These are phyloP conservation scores for Polietes domitor DNA, from an alignment of 2,888 invertebrate genomes.

Conservation along the genomic window DNA sequence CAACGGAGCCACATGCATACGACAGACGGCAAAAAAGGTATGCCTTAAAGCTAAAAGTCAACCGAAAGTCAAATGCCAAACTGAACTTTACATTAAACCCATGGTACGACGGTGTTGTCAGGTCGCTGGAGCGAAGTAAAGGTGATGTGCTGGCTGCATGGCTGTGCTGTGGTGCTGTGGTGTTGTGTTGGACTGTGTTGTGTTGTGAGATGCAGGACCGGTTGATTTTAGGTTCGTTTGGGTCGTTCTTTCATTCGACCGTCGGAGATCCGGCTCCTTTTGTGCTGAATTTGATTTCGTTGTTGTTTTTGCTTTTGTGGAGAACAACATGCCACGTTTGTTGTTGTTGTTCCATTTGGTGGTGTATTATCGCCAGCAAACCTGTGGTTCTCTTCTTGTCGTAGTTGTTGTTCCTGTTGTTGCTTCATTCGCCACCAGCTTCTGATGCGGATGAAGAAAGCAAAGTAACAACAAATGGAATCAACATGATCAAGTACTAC, in stretches of 20 bases:
- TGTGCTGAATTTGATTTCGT: conserved; percentile 38
- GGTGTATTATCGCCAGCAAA: conserved; percentile 76
- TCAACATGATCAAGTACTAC: conserved; percentile 44
- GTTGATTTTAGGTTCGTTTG: conserved; percentile 58
- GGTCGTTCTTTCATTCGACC: conserved; percentile 46
- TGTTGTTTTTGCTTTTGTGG: conserved; percentile 32
- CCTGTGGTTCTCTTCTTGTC: conserved; percentile 78
- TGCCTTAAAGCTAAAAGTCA: conserved; percentile 62
- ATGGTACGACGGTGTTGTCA: conserved; percentile 33
- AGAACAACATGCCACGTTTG: conserved; percentile 64
- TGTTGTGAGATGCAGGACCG: conserved; percentile 45
- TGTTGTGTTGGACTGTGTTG: too few relatives aligned
- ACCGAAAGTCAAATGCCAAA: conserved; percentile 68
- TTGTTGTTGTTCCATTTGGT: conserved; percentile 66
- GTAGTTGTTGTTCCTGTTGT: conserved; percentile 50
- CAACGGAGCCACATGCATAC: conserved; percentile 1
- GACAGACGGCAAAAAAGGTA: conserved; percentile 7
- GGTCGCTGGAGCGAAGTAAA: conserved; percentile 58
- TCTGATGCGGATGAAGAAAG: conserved; percentile 60
- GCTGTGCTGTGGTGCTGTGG: too few relatives aligned
- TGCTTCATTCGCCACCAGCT: conserved; percentile 55
- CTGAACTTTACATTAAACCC: conserved; percentile 55
- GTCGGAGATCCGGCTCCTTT: conserved; percentile 44
- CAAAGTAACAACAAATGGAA: conserved; percentile 50
- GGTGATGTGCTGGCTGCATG: conserved; percentile 19